Evolutionary conservation across 2,888 invertebrate genomes (phyloP).

Genomic region (Physocephala rufipes): DNA sequence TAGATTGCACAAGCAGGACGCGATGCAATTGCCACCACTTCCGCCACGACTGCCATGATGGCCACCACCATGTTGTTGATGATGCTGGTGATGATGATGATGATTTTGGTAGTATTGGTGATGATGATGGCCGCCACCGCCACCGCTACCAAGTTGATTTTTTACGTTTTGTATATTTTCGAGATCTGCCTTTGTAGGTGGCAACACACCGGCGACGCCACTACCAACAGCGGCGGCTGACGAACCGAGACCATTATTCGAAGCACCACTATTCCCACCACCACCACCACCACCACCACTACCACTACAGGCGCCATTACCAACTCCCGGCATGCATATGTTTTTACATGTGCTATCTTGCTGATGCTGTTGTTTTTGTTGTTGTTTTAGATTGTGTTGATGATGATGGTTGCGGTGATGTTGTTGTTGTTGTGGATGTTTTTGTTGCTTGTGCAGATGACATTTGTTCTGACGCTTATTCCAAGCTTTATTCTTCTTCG

Average conservation of each 20-base stretch:
- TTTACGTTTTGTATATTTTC: constrained; percentile 64
- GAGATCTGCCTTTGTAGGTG: constrained; percentile 59
- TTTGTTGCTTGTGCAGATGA: constrained; percentile 43
- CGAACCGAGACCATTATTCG: not conserved
- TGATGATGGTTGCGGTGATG: constrained; percentile 42
- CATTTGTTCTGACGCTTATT: constrained; percentile 61
- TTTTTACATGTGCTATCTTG: constrained; percentile 37
- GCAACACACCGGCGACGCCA: constrained; percentile 35
- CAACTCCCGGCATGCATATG: constrained; percentile 33
- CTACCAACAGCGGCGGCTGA: constrained; percentile 31
- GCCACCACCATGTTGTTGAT: constrained; percentile 20
- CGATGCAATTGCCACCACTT: constrained; percentile 46
- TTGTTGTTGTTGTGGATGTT: constrained; percentile 44
- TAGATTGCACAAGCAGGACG: constrained; percentile 40
- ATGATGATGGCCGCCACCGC: constrained; percentile 39
- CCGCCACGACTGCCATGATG: constrained; percentile 40
- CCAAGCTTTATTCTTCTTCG: constrained; percentile 59
- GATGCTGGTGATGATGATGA: constrained; percentile 33
- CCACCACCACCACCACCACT: constrained; percentile 22
- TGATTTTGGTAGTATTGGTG: constrained; percentile 33
- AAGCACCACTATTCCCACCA: no score
- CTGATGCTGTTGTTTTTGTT: constrained; percentile 42
- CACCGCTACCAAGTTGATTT: constrained; percentile 56
- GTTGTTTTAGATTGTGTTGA: constrained; percentile 41
- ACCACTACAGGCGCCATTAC: constrained; percentile 35